These are phyloP conservation scores for Cranoglanis bouderius DNA, from an alignment of 2,113 vertebrate species.

Conservation along the genomic window DNA sequence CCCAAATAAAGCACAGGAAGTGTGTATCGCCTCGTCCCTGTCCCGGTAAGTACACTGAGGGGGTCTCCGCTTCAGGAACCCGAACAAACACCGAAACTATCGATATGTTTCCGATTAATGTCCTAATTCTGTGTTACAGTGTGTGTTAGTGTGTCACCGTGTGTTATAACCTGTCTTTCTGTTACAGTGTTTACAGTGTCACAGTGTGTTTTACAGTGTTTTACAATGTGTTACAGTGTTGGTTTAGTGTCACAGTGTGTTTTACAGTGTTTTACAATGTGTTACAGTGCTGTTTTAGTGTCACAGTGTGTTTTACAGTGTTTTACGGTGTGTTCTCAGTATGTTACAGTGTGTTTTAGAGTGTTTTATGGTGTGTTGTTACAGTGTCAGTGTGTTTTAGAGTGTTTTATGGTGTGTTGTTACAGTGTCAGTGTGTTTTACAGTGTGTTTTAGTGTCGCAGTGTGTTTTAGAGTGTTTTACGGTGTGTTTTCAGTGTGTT, in stretches of 20 bases:
- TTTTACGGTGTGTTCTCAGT: neutral
- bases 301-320: no score
- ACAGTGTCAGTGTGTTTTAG: neutral
- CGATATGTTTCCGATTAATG: no score
- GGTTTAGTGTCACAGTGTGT: no score
- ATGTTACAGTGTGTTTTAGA: neutral
- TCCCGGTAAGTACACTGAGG: neutral
- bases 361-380: neutral
- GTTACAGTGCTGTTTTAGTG: no score
- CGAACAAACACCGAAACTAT: neutral
- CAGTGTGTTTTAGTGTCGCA: neutral
- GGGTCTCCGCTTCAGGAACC: neutral
- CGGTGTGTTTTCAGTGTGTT: neutral
- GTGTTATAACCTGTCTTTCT: no score
- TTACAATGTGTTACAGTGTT: no score
- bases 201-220: no score
- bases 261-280: no score
- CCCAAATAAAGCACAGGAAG: neutral
- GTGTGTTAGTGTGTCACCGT: no score
- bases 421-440: neutral
- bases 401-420: neutral
- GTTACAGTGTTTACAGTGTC: no score
- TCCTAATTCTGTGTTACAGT: no score
- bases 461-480: no score
- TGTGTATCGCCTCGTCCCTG: neutral